Base-by-base conservation (phyloP, 1,140 invertebrate genomes). In the Euwallacea similis region DNA sequence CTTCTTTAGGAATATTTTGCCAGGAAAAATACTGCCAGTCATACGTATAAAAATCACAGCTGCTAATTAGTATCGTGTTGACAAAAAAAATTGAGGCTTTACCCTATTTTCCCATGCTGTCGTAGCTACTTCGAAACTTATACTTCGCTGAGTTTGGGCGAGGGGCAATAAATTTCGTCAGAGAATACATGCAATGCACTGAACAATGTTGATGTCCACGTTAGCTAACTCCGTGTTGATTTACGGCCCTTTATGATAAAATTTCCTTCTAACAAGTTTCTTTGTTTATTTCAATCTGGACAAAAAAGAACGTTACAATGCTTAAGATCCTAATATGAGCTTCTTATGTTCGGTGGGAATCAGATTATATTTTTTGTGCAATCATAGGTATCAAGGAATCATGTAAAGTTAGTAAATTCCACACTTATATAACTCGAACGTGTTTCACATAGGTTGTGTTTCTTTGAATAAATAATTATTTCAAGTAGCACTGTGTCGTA, bases 231-330 rank as follows among this genome's bases (percentile, higher is more conserved):
- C 46, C 62, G 62, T 42, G 63, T 58, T 71, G 69, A 71, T 71
- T 71, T 65, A 71, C 69, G 69, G 59, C 43, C 63, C 33, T 59
- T 42, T 50, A 61, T 71, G 55, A 71, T 71, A 71, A 71, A 71
- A 71, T 71, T 71, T 66, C 63, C 59, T 71, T 71, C 59, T 65
- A 66, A 66, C 43, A 71, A 71, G 62, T 71, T 71, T 71, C 69
- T 71, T 33, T 33, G 21, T 33, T 33, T 33, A 33, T 33, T 33
- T 33, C 21, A 33, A 2, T 33, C 21, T 4, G 11, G 15, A 15
- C 50, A 6, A 21, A 59, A 59, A 15, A 15, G 21, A 59, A n/a
- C 11, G 50, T n/a, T 4, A n/a, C 21, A 59, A 59, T 59, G 11
- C n/a, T 59, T 15, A 59, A 15, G 6, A 7, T 53, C 0, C 50